phyloP scores from a whole-genome alignment of 2,113 vertebrate species.

The Psammodynastes pulverulentus region DNA sequence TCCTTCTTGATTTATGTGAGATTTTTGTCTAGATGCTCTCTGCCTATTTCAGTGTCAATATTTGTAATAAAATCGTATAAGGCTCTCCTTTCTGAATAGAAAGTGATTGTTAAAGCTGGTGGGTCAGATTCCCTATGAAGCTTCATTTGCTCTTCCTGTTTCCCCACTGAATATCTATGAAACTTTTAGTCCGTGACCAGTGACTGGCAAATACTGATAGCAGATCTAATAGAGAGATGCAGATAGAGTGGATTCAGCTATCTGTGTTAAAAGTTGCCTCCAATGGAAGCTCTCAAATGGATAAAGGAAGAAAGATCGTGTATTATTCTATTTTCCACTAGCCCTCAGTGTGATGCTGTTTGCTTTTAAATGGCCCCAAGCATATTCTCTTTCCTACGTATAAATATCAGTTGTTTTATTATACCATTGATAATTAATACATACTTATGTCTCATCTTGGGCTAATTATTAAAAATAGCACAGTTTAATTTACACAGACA shows the following conservation, averaged over 20 bases:
- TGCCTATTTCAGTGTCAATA: conserved; percentile 49
- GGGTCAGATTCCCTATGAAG: neutral
- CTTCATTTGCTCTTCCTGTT: neutral
- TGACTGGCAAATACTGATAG: neutral
- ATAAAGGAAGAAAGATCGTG: neutral
- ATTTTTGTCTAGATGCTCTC: conserved; percentile 47
- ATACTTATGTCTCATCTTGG: neutral
- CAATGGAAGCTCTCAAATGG: neutral
- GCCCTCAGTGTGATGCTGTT: neutral
- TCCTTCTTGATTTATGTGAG: conserved; percentile 42
- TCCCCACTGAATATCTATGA: neutral
- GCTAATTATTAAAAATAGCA: neutral
- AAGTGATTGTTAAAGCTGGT: neutral
- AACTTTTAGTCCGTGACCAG: neutral
- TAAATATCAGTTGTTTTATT: neutral
- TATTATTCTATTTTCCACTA: neutral
- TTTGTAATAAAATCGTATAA: neutral
- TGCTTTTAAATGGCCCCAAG: neutral
- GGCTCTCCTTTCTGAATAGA: neutral
- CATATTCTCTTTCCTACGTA: neutral
- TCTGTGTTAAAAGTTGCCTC: neutral
- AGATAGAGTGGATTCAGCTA: no score
- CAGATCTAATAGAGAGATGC: neutral
- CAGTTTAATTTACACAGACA: neutral
- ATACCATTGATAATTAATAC: neutral